Evolutionary conservation across 2,888 invertebrate species (phyloP), one percentile per base, ranked within the genome.

Genomic region (Sepiola atlantica): DNA sequence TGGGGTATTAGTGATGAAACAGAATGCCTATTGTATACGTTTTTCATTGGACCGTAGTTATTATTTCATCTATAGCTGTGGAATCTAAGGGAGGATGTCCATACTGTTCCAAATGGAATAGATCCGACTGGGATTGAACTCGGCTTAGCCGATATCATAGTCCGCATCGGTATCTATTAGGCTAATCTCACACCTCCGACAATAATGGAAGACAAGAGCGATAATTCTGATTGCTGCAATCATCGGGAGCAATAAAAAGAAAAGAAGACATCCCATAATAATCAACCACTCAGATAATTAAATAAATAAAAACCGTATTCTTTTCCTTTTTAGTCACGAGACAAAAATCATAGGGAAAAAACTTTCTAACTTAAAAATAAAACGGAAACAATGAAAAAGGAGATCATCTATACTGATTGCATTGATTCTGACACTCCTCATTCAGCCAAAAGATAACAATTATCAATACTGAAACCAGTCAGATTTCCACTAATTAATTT

Each of bases 401-500:
- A n/a, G 77, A n/a, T n/a, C 14, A 77, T 10, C 77, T n/a, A 77
- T 28, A 77, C n/a, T 77, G n/a, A 77, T n/a, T 77, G n/a, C n/a
- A 77, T 77, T 77, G 77, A 77, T n/a, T 77, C 77, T 77, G 77
- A 77, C 77, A 77, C 77, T 77, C n/a, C 77, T n/a, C n/a, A 77
- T n/a, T 77, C 77, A 77, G 77, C n/a, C n/a, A 77, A 77, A 28
- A 18, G 77, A 77, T 77, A 77, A 77, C 14, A 77, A 77, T 77
- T 77, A 77, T n/a, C 77, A 77, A 77, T n/a, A 77, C 77, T 77
- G n/a, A 77, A 28, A 77, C 77, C 77, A 77, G 77, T 77, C 28
- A 77, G 77, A 77, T 77, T 77, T 77, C 77, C n/a, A n/a, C n/a
- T 77, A 77, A 77, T 77, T 77, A 77, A 77, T 77, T 77, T 77